Base-by-base conservation (phyloP, 2,797 vertebrate species). In the Dipus sagitta region DNA sequence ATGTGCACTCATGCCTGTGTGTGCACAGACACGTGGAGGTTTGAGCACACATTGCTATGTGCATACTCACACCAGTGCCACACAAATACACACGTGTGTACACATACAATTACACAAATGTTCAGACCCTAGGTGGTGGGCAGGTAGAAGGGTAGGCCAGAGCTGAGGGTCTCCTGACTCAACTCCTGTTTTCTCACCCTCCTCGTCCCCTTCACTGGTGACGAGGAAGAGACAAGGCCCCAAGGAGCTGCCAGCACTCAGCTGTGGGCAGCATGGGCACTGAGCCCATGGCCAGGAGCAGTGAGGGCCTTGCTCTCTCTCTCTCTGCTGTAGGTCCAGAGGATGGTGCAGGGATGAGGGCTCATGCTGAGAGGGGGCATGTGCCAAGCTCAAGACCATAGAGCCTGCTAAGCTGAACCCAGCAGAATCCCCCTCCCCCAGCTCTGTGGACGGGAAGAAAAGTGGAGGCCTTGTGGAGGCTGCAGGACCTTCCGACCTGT, bases 401-500 rank as follows among this genome's bases (percentile, higher is more conserved):
- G 20, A 6, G 34, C 28, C 28, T 65, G 23, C 30, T 24, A 17
- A 58, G 54, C 54, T 58, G 14, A 17, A 58, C 13, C 54, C 54
- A 58, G 13, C 54, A 58, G 54, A 14, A 20, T 26, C 13, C 20
- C 14, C 11, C 13, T 34, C 14, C 11, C 10, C 34, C 14, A 26
- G 0, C 2, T 15, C 13, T 26, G 13, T 0, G 2, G 15, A 58
- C 13, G 0, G 14, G 14, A 17, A 32, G 75, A 26, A 6, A 82
- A 60, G 21, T 17, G 3, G 75, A 67, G 81, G 64, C 86, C 60
- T 82, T 21, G 30, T 0, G 34, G 81, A 74, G 70, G 4, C 30
- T 0, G 0, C 72, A 58, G 30, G n/a, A 3, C 47, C 0, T 26
- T 30, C 18, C 47, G 6, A 1, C 21, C 47, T 0, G 1, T 30